Evolutionary conservation across 2,113 vertebrate species (phyloP).

Genomic region (Mustelus asterias): DNA sequence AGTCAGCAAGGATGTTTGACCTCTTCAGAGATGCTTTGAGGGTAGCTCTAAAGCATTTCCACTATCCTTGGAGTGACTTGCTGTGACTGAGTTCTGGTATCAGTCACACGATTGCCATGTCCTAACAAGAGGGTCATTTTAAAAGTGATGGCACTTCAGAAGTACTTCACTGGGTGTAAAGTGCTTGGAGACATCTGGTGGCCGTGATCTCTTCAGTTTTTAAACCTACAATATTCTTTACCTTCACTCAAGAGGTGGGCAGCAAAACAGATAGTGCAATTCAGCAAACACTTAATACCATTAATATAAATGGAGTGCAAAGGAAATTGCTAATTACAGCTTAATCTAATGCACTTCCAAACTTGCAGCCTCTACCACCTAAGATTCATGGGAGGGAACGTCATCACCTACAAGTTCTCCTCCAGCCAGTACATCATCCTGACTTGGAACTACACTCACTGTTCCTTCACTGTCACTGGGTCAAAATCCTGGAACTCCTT

Average conservation of each 20-base stretch:
- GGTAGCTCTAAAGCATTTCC: neutral
- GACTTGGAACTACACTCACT: no score
- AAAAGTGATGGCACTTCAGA: neutral
- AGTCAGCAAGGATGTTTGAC: neutral
- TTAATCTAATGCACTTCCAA: neutral
- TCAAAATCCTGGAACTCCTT: no score
- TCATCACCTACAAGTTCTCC: neutral
- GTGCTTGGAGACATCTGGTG: neutral
- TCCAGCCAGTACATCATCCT: neutral
- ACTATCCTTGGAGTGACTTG: neutral
- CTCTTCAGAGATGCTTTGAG: neutral
- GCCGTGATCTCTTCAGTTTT: neutral
- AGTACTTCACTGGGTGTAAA: neutral
- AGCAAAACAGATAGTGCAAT: neutral
- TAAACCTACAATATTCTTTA: neutral
- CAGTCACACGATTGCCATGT: neutral
- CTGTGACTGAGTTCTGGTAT: neutral
- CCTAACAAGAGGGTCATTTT: neutral
- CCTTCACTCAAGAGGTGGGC: neutral
- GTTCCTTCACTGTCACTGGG: no score
- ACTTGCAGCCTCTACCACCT: no score
- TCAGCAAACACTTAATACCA: neutral
- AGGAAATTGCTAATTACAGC: neutral
- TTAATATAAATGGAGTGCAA: neutral
- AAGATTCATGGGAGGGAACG: neutral